Evolutionary conservation across 2,113 vertebrate genomes (phyloP), one percentile per base, ranked within the genome.

Genomic region (Caretta caretta): DNA sequence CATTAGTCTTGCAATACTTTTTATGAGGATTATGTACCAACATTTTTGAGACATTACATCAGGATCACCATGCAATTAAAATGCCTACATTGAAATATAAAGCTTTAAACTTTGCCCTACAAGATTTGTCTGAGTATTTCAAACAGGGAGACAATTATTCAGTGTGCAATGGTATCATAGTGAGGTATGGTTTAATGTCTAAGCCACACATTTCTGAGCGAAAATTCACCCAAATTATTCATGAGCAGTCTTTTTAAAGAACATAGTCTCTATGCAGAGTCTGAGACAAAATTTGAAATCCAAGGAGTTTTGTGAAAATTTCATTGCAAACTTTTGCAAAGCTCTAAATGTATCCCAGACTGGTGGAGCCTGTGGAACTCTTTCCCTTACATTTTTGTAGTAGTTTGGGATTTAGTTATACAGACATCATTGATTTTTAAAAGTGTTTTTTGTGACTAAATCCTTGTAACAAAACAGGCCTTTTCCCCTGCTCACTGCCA

Each of bases 241-340:
- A 56, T 16, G 38, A 65, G 1, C 1, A 20, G 2, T 53, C 25
- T 31, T 86, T 35, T 49, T 13, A 10, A 10, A 80, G 53, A 51
- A 91, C 0, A 0, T 27, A 5, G 1, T 12, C 83, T 38, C 31
- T 80, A 1, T 1, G 27, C 6, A 78, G 17, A 1, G 13, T 75
- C 20, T 69, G 13, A 84, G 48, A 76, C 17, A 82, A 87, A 46
- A 82, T 31, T 4, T 84, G 49, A 92, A 69, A 2, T 7, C 75
- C 50, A 31, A 49, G 24, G 72, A 72, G 48, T 62, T 84, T 65
- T 59, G 0, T 48, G 38, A 22, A 13, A 0, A 0, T 8, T 90
- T 50, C 54, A 82, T 86, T 54, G 12, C 80, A 89, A 20, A 56
- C 78, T 57, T 93, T 91, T 51, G 2, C 29, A 10, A 7, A 48